Evolutionary conservation across 2,797 vertebrate species (phyloP).

Genomic region (Eptatretus atami): DNA sequence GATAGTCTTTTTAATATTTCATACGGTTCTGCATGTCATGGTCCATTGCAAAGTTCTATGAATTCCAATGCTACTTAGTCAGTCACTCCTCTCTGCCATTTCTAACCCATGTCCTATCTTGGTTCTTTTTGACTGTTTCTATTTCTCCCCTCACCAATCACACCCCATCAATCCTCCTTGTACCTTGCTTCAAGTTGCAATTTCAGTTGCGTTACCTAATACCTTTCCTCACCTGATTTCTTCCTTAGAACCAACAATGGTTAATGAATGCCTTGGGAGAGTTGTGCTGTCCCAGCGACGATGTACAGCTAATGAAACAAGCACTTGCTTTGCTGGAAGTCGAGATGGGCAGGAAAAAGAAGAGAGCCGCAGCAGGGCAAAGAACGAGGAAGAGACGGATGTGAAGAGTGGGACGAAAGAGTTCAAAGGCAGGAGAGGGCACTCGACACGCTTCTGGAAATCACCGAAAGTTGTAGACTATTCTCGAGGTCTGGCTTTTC

Average conservation of each 20-base stretch:
- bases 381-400: constrained; percentile 5
- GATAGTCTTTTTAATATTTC: too few species aligned
- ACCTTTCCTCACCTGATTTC: constrained; percentile 11
- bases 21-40: too few species aligned
- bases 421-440: constrained; percentile 14
- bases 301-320: constrained; percentile 42
- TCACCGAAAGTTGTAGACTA: constrained; percentile 27
- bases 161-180: too few species aligned
- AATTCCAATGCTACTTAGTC: too few species aligned
- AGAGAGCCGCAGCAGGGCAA: too few species aligned
- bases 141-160: too few species aligned
- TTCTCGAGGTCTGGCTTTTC: constrained; percentile 13
- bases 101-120: too few species aligned
- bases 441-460: constrained; percentile 36
- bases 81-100: too few species aligned
- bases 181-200: too few species aligned
- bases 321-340: constrained; percentile 22
- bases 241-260: constrained; percentile 27
- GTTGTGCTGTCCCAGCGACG: constrained; percentile 31
- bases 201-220: background rate
- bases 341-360: background rate
- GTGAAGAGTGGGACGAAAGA: constrained; percentile 9
- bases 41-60: too few species aligned
- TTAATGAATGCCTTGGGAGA: constrained; percentile 31
- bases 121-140: too few species aligned